Conservation (phyloP, 2,113 vertebrate genomes). For the Eubucco bourcierii region DNA sequence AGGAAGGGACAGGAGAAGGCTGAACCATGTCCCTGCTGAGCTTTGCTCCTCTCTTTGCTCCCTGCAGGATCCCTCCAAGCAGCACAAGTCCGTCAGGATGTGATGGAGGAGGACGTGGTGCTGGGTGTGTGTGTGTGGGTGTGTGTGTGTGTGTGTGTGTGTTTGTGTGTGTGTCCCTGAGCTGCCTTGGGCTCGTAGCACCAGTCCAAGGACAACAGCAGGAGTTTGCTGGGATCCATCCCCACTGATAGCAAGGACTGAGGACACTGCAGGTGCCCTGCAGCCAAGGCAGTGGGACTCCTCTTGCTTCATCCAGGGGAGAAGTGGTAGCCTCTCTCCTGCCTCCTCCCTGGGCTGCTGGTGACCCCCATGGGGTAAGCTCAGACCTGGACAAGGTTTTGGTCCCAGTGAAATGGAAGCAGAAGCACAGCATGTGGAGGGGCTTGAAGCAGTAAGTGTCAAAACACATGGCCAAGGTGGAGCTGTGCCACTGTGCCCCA, state of each 20-base stretch:
- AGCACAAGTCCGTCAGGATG: constrained; percentile 68
- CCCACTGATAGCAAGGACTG: neutral
- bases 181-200: constrained; percentile 61
- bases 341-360: neutral
- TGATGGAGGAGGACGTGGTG: constrained; percentile 50
- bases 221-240: neutral
- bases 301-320: neutral
- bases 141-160: neutral
- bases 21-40: rapidly evolving
- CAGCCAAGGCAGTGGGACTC: neutral
- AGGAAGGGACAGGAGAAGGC: neutral
- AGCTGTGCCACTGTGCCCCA: too few species aligned
- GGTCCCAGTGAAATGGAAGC: neutral
- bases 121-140: neutral
- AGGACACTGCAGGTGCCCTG: neutral
- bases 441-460: neutral
- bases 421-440: too few species aligned
- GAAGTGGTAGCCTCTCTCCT: neutral
- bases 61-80: constrained; percentile 60
- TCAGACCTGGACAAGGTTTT: neutral
- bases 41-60: neutral
- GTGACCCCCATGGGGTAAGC: neutral
- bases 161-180: neutral
- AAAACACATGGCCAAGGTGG: neutral
- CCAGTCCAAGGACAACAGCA: constrained; percentile 54